phyloP scores from a whole-genome alignment of 1,140 invertebrate species.

The Oedothorax gibbosus region DNA sequence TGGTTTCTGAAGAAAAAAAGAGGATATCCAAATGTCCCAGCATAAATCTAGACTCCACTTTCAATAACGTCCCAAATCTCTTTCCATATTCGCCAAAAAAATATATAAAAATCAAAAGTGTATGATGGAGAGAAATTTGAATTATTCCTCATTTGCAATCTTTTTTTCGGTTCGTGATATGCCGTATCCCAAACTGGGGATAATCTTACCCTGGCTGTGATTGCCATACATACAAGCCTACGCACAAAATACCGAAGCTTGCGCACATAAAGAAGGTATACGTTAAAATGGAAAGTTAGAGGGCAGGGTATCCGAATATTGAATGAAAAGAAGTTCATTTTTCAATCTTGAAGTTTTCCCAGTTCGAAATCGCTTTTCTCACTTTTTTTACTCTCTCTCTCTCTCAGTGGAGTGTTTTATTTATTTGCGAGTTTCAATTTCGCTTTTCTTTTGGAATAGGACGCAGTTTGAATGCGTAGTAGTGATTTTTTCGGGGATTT shows the following conservation, averaged over 20 bases:
- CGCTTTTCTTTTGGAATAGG: no score
- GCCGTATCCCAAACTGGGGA: background rate
- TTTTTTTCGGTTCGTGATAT: no score
- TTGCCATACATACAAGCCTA: conserved; percentile 1
- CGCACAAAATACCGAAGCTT: background rate
- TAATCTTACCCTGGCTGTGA: conserved; percentile 9
- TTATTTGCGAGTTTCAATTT: no score
- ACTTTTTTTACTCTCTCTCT: background rate
- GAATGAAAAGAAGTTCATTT: conserved; percentile 27
- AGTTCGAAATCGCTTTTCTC: conserved; percentile 14
- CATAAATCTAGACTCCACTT: no score
- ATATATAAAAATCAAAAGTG: no score
- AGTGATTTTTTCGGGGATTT: background rate
- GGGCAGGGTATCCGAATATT: background rate
- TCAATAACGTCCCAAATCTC: no score
- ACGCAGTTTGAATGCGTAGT: conserved; percentile 18
- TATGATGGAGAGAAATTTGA: conserved; percentile 11
- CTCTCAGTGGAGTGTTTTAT: background rate
- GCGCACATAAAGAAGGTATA: background rate
- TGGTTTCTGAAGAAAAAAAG: no score
- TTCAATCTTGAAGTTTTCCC: conserved; percentile 33
- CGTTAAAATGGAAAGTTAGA: background rate
- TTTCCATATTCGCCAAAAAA: no score
- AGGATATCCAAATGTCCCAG: no score
- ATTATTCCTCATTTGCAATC: conserved; percentile 5